Percentiles rank a stretch among this genome's conserved stretches.
These are phyloP conservation scores for Atherinosoma microstoma DNA, from an alignment of 2,797 vertebrate genomes.

Conservation along the genomic window DNA sequence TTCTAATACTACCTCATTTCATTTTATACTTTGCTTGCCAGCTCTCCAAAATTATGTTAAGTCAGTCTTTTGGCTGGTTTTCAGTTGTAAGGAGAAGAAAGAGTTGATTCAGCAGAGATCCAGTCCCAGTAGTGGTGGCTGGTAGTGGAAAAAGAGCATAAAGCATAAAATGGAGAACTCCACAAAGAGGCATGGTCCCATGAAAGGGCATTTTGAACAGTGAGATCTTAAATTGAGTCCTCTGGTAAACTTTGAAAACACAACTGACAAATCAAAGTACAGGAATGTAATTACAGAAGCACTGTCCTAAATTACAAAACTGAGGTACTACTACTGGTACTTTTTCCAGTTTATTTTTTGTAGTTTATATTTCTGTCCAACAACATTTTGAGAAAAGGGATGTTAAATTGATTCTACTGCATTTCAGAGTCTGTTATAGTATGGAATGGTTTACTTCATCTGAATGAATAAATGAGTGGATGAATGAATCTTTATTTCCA, in stretches of 20 bases:
- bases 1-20: neutral
- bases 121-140: constrained; percentile 4
- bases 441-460: too few relatives aligned
- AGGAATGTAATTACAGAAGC: neutral
- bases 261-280: neutral
- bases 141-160: neutral
- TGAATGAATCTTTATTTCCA: too few relatives aligned
- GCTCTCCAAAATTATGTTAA: neutral
- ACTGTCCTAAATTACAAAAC: neutral
- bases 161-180: neutral
- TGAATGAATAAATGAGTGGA: too few relatives aligned
- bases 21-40: constrained; percentile 3
- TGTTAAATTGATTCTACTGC: too few relatives aligned
- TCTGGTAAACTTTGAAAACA: neutral
- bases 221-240: neutral
- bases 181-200: neutral
- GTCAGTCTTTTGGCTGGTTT: constrained; percentile 10
- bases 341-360: neutral
- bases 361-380: too few relatives aligned
- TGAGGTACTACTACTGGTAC: neutral
- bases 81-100: constrained; percentile 6
- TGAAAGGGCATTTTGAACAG: neutral
- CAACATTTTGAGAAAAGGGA: too few relatives aligned
- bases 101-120: neutral
- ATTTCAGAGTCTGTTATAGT: too few relatives aligned